Conservation (phyloP, 2,888 invertebrate species). For the Monoplex corrugatus region DNA sequence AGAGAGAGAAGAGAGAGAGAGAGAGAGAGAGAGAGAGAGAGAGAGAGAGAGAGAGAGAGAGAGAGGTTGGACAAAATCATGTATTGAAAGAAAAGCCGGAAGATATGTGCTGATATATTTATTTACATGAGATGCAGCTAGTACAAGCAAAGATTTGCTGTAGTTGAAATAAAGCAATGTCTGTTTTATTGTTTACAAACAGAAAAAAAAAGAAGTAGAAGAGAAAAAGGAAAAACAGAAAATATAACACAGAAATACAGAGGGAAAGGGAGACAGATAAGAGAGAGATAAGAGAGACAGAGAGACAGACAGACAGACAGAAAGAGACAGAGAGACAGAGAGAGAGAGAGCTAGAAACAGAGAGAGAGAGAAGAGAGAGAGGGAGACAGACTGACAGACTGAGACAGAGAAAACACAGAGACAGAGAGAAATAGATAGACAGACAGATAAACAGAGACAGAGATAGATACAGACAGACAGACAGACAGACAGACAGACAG, state of each 20-base stretch:
- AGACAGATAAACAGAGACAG: not conserved
- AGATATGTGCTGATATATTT: too few species aligned
- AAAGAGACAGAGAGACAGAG: not conserved
- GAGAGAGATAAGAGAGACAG: not conserved
- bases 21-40: not conserved
- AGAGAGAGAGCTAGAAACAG: not conserved
- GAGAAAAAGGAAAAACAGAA: not conserved
- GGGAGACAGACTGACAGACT: too few species aligned
- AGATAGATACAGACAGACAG: not conserved
- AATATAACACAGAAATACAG: not conserved
- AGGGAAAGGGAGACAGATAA: too few species aligned
- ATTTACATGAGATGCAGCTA: too few species aligned
- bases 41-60: too few species aligned
- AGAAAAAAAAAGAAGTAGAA: not conserved
- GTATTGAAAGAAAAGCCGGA: too few species aligned
- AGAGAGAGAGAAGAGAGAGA: constrained; percentile 9
- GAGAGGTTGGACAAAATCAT: too few species aligned
- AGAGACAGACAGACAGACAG: not conserved
- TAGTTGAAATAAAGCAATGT: too few species aligned
- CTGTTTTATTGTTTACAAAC: too few species aligned
- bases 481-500: too few species aligned
- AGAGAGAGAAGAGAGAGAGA: not conserved
- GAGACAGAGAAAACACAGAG: not conserved
- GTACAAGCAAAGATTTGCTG: too few species aligned
- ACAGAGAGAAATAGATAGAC: not conserved